Base-by-base conservation (phyloP, 2,888 invertebrate genomes). In the Gandaritis pyraliata region DNA sequence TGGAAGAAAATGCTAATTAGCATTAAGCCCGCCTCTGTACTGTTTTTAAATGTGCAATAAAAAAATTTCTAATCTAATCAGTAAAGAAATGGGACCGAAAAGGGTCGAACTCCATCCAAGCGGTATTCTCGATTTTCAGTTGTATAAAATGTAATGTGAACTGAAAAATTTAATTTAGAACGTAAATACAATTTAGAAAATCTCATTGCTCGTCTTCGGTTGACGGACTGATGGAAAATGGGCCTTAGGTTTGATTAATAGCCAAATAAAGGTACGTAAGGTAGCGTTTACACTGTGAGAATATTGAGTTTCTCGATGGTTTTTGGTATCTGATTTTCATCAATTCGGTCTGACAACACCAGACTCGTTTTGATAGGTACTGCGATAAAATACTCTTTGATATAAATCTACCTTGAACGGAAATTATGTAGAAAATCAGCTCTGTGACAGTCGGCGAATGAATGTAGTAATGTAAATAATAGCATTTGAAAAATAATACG, bases 291-390 rank as follows among this genome's bases (percentile, higher is more conserved):
- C 23, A 41, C 10, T 38, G 23, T 23, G 47, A n/a, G n/a, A 30
- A 47, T 23, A 51, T 51, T 23, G 13, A 39, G 39, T 29, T 51
- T 38, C 50, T 23, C 6, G 23, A 23, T 23, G 1, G 23, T 23
- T 23, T 23, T 23, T 23, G 23, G 4, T 51, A 51, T 51, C 39
- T 29, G 51, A 51, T 51, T 51, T 51, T 41, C 51, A 51, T 51
- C 23, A 51, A 41, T 18, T 18, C 39, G 5, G 7, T 51, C 29
- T 39, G 51, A 29, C 51, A 51, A 51, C 13, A 0, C 11, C 43
- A 43, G 43, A 43, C 10, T 11, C 16, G 43, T 43, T 43, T 11
- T 43, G 43, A 33, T 8, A 33, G 33, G 8, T 16, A 10, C 7
- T 41, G n/a, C 43, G 16, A 16, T 43, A 43, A 41, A 43, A 16